phyloP scores from a whole-genome alignment of 2,888 invertebrate species.

The Tupiocoris notatus region DNA sequence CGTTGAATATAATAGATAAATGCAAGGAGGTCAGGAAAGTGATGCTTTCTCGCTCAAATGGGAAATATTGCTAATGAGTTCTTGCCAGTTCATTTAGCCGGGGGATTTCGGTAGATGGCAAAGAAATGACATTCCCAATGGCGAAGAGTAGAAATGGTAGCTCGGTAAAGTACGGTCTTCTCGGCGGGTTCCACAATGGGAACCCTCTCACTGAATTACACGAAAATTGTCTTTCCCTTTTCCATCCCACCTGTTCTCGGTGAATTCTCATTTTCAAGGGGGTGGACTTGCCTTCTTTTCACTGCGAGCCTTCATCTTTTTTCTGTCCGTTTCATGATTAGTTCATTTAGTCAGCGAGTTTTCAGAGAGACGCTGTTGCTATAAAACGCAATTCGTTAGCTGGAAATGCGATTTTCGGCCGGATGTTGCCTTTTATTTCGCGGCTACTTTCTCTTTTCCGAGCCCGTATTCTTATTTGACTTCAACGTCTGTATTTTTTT shows the following conservation, averaged over 20 bases:
- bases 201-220: constrained; percentile 24
- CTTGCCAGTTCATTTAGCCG: constrained; percentile 41
- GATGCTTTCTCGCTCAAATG: constrained; percentile 36
- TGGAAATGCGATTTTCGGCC: too few relatives aligned
- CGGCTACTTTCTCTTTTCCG: too few relatives aligned
- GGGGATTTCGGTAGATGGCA: constrained; percentile 18
- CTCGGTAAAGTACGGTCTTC: neutral
- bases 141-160: constrained; percentile 1
- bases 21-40: constrained; percentile 29
- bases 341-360: neutral
- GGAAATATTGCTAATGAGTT: constrained; percentile 43
- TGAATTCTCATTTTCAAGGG: constrained; percentile 24
- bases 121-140: neutral
- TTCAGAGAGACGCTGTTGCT: neutral
- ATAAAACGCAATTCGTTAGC: neutral
- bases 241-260: constrained; percentile 28
- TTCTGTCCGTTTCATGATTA: constrained; percentile 2
- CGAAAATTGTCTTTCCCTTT: constrained; percentile 32
- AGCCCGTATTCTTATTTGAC: too few relatives aligned
- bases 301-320: neutral
- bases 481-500: too few relatives aligned
- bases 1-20: constrained; percentile 41
- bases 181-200: neutral
- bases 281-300: constrained; percentile 1
- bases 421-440: too few relatives aligned